A percentile compares a stretch with the other conserved stretches of the same genome.
These are phyloP conservation scores for Seira musarum DNA, from an alignment of 2,888 invertebrate genomes.

Conservation along the genomic window DNA sequence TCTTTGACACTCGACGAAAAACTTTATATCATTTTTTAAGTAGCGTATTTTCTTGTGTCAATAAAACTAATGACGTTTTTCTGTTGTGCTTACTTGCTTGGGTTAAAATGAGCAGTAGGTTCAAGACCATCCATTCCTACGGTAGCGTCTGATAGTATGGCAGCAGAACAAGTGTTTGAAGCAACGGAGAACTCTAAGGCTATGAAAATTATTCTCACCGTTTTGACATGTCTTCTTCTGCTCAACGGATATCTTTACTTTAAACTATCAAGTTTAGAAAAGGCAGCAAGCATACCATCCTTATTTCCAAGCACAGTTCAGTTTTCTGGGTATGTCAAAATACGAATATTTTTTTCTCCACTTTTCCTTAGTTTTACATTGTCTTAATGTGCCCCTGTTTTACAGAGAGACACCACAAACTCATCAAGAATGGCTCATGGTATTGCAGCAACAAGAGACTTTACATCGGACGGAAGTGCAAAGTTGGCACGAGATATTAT, in stretches of 20 bases:
- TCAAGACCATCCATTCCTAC: neutral
- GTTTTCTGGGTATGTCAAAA: slow-evolving; percentile 40
- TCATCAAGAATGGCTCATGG: slow-evolving; percentile 86
- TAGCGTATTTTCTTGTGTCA: too few relatives aligned
- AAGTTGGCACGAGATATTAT: slow-evolving; percentile 80
- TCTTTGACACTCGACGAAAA: too few relatives aligned
- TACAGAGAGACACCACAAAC: slow-evolving; percentile 80
- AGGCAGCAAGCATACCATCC: slow-evolving; percentile 76
- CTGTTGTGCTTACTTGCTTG: too few relatives aligned
- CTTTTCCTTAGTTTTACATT: slow-evolving; percentile 42
- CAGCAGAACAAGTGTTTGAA: slow-evolving; percentile 32
- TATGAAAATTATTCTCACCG: slow-evolving; percentile 74
- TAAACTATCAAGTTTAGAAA: slow-evolving; percentile 79
- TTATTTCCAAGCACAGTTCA: slow-evolving; percentile 63
- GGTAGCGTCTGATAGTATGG: slow-evolving; percentile 25
- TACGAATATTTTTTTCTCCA: slow-evolving; percentile 57
- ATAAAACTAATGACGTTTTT: too few relatives aligned
- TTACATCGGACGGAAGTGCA: slow-evolving; percentile 86
- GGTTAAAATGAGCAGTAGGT: too few relatives aligned
- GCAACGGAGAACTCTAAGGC: slow-evolving; percentile 57
- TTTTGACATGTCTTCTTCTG: slow-evolving; percentile 78
- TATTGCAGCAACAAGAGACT: slow-evolving; percentile 85
- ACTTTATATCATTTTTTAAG: too few relatives aligned
- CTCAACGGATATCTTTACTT: slow-evolving; percentile 88
- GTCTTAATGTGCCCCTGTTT: slow-evolving; percentile 11